These are phyloP conservation scores for Parnassius smintheus DNA, from an alignment of 2,888 invertebrate species.

Conservation along the genomic window DNA sequence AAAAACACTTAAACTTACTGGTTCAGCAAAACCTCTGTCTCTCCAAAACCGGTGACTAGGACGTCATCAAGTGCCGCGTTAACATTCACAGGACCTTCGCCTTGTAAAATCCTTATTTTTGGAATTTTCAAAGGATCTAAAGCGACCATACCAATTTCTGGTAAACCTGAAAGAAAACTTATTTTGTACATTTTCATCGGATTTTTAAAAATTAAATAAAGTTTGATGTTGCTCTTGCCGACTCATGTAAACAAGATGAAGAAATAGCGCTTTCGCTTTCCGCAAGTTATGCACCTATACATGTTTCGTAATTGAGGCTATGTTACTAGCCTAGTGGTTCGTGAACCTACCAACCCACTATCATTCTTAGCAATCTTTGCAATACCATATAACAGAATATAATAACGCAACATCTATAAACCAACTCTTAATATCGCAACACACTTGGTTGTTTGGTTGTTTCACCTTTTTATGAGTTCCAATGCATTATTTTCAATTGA, in stretches of 20 bases:
- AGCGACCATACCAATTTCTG: conserved; percentile 81
- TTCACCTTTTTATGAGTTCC: background rate
- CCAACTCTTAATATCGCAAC: conserved; percentile 13
- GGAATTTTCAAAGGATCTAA: conserved; percentile 85
- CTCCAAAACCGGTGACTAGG: conserved; percentile 83
- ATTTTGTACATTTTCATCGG: background rate
- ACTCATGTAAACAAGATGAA: conserved; percentile 63
- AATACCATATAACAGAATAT: conserved; percentile 28
- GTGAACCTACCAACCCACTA: conserved; percentile 50
- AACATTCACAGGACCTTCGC: conserved; percentile 85
- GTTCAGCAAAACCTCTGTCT: conserved; percentile 82
- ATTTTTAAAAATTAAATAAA: conserved; percentile 26
- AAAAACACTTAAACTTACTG: conserved; percentile 66
- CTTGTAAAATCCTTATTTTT: conserved; percentile 84
- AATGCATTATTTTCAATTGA: too few species aligned
- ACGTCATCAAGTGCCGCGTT: conserved; percentile 86
- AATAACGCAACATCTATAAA: conserved; percentile 24
- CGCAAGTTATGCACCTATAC: conserved; percentile 68
- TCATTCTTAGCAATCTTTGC: conserved; percentile 33
- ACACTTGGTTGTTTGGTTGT: conserved; percentile 1
- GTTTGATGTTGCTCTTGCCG: conserved; percentile 32
- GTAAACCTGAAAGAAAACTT: conserved; percentile 58
- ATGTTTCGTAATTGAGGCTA: conserved; percentile 76
- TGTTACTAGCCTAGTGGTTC: conserved; percentile 60
- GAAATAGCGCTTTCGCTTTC: conserved; percentile 79